Evolutionary conservation across 2,113 vertebrate genomes (phyloP).

Genomic region (Polypterus senegalus): DNA sequence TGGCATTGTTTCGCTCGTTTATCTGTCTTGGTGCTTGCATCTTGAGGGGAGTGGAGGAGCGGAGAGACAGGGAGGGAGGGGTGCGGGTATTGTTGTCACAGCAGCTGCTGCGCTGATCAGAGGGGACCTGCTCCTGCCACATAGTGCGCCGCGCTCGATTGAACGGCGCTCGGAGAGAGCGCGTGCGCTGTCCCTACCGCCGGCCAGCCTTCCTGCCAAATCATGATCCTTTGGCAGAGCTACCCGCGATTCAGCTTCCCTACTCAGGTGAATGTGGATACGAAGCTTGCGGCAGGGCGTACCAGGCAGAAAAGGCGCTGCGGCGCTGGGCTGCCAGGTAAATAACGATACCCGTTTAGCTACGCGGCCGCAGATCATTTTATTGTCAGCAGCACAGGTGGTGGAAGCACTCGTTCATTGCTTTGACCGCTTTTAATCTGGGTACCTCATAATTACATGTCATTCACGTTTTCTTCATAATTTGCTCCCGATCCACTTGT

Average conservation of each 20-base stretch:
- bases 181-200: constrained; percentile 17
- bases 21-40: no score
- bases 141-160: constrained; percentile 14
- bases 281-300: not conserved
- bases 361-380: not conserved
- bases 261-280: constrained; percentile 8
- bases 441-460: no score
- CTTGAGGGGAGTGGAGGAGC: no score
- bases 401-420: not conserved
- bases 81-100: constrained; percentile 5
- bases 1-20: no score
- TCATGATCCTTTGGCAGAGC: constrained; percentile 13
- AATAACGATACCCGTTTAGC: not conserved
- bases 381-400: constrained; percentile 1
- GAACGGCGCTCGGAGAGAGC: constrained; percentile 22
- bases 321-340: constrained; percentile 8
- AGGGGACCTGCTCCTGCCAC: constrained; percentile 11
- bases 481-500: no score
- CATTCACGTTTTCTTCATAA: no score
- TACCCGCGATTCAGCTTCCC: constrained; percentile 13
- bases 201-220: constrained; percentile 20
- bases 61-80: not conserved
- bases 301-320: not conserved
- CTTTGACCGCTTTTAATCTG: no score
- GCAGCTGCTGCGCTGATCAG: constrained; percentile 11